A percentile compares a stretch with the other conserved stretches of the same genome.
phyloP scores from a whole-genome alignment of 2,113 vertebrate species.

The Empidonax alnorum region DNA sequence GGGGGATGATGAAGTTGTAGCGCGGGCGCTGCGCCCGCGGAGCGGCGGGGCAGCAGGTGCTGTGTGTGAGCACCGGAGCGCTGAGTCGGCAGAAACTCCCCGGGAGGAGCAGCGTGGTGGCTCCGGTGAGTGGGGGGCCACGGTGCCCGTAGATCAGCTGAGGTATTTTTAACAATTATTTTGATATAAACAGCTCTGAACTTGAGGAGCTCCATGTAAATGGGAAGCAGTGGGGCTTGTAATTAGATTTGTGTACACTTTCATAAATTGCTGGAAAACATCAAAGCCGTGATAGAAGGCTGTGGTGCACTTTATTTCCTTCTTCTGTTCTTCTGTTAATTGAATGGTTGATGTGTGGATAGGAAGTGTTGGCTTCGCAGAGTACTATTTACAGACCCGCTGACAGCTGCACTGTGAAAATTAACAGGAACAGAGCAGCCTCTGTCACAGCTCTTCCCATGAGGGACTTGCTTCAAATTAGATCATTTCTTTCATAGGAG shows the following conservation, averaged over 20 bases:
- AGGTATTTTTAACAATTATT: slow-evolving; percentile 76
- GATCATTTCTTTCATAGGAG: slow-evolving; percentile 62
- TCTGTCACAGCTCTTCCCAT: slow-evolving; percentile 69
- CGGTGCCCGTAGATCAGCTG: slow-evolving; percentile 23
- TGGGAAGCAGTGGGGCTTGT: slow-evolving; percentile 78
- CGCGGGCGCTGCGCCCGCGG: accelerated
- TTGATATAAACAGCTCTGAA: slow-evolving; percentile 75
- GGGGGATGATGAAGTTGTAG: slow-evolving; percentile 12
- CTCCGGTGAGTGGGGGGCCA: slow-evolving; percentile 39
- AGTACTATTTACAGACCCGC: slow-evolving; percentile 76
- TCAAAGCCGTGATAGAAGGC: slow-evolving; percentile 74
- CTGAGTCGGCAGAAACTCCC: slow-evolving; percentile 37
- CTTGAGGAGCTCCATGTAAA: slow-evolving; percentile 75
- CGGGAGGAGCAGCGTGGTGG: background rate
- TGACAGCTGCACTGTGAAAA: slow-evolving; percentile 79
- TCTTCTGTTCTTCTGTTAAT: slow-evolving; percentile 79
- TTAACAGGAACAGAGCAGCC: slow-evolving; percentile 75
- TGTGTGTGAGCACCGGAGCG: background rate
- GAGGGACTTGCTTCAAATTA: slow-evolving; percentile 69
- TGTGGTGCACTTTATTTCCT: slow-evolving; percentile 74
- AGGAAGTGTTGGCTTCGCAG: slow-evolving; percentile 71
- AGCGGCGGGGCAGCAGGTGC: background rate
- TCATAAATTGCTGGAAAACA: slow-evolving; percentile 78
- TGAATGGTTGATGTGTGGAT: slow-evolving; percentile 79
- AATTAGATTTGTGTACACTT: slow-evolving; percentile 80